Base-by-base conservation (phyloP, 2,797 vertebrate genomes). In the Gadopsis marmoratus region DNA sequence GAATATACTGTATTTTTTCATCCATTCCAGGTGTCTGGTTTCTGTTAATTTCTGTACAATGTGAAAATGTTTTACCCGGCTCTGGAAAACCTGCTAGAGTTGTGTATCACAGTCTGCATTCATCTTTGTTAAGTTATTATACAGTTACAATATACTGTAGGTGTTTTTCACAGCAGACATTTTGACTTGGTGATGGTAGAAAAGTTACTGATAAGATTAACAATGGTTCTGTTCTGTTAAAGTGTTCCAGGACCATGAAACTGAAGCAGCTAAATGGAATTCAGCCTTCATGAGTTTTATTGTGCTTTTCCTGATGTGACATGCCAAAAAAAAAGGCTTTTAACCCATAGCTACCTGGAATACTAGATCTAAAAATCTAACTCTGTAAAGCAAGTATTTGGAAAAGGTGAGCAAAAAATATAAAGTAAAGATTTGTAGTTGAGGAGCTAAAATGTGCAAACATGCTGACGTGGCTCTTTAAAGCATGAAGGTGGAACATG, bases 401-500 rank as follows among this genome's bases (percentile, higher is more conserved):
- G 10, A 50, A 29, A 31, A 53, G 33, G 16, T 9, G 12, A 29
- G 9, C 2, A 19, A 21, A 47, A 11, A 26, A 26, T 26, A 26
- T 35, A 14, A 31, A 16, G 41, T 39, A 8, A 75, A 64, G 37
- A 62, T 67, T 68, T 79, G 73, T 21, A 29, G 65, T 50, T 14
- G 3, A 51, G 54, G 33, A 50, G 43, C 65, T 62, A 26, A 74
- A 75, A 35, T 21, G 1, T 54, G 51, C 14, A 17, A 60, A 61
- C 19, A 51, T 77, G 23, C 48, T 29, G 51, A 41, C 80, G 10
- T 3, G 41, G 37, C 72, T 33, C 37, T 65, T 75, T 67, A 84
- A 76, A 71, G 73, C 70, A 72, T 65, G 54, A 45, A 7, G 55
- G 17, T 70, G 29, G 19, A 84, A 79, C 14, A 39, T 60, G 7